Evolutionary conservation across 1,140 invertebrate species (phyloP).

Genomic region (Phocides pigmalion): DNA sequence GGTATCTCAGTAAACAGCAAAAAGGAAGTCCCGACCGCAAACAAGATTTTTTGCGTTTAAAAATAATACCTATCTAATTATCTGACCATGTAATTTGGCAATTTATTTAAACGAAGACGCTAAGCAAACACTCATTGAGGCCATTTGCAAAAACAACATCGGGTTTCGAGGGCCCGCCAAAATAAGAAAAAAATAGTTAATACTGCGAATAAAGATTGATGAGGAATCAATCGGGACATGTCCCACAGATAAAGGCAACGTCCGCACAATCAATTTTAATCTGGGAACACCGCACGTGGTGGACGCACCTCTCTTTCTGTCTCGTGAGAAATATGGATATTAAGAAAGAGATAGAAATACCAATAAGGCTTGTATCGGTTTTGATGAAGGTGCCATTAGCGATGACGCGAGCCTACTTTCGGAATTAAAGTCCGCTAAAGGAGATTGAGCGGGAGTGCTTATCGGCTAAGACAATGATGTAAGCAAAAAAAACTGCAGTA

Average conservation of each 20-base stretch:
- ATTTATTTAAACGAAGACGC: constrained; percentile 12
- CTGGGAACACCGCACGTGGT: constrained; percentile 61
- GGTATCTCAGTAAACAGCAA: not conserved
- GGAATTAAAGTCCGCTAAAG: constrained; percentile 76
- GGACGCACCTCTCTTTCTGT: constrained; percentile 37
- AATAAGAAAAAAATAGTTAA: constrained; percentile 60
- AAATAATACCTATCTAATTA: constrained; percentile 18
- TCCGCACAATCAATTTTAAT: constrained; percentile 81
- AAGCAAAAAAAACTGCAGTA: constrained; percentile 56
- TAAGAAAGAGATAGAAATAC: constrained; percentile 49
- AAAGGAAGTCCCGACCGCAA: not conserved
- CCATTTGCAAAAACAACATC: constrained; percentile 34
- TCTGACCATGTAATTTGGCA: constrained; percentile 6
- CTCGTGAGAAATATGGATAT: constrained; percentile 12
- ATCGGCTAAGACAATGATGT: constrained; percentile 77
- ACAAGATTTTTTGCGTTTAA: constrained; percentile 5
- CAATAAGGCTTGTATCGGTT: constrained; percentile 64
- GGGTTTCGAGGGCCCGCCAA: constrained; percentile 23
- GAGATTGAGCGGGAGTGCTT: constrained; percentile 74
- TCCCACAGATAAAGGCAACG: constrained; percentile 70
- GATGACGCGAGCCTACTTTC: constrained; percentile 77
- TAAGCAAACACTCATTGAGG: constrained; percentile 19
- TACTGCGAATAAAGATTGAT: constrained; percentile 79
- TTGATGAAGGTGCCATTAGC: constrained; percentile 71
- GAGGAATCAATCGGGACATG: constrained; percentile 76